These are phyloP conservation scores for Melipona bicolor DNA, from an alignment of 2,888 invertebrate genomes.

Conservation along the genomic window DNA sequence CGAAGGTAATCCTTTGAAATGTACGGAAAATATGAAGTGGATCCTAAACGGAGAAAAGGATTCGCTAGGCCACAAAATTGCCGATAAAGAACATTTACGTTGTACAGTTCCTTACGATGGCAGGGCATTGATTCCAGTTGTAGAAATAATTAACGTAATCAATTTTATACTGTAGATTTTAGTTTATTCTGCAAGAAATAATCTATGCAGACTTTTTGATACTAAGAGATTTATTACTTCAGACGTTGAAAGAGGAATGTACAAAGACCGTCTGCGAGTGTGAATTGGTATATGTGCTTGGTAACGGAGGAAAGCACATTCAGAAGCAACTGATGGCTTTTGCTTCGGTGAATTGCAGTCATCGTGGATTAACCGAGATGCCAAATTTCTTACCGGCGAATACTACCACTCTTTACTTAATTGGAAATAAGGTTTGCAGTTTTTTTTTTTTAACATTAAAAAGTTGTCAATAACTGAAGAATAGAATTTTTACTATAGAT, in stretches of 20 bases:
- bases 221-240: constrained; percentile 43
- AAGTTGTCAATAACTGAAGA: not conserved
- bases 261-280: constrained; percentile 87
- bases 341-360: constrained; percentile 89
- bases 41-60: constrained; percentile 86
- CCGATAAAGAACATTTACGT: constrained; percentile 86
- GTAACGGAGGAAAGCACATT: constrained; percentile 79
- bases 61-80: constrained; percentile 85
- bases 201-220: not conserved
- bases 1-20: constrained; percentile 90
- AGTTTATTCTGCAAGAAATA: not conserved
- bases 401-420: constrained; percentile 88
- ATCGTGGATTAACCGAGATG: constrained; percentile 85
- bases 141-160: constrained; percentile 87
- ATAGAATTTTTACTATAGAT: constrained; percentile 85
- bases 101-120: constrained; percentile 87
- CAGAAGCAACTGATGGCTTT: constrained; percentile 86
- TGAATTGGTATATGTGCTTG: constrained; percentile 88
- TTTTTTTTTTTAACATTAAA: not conserved
- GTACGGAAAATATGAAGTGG: constrained; percentile 88
- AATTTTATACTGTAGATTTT: not conserved
- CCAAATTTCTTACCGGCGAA: constrained; percentile 88
- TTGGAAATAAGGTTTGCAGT: constrained; percentile 87
- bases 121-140: constrained; percentile 88
- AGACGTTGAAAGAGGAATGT: constrained; percentile 87